phyloP scores from a whole-genome alignment of 2,888 invertebrate species.

The Noctua pronuba region DNA sequence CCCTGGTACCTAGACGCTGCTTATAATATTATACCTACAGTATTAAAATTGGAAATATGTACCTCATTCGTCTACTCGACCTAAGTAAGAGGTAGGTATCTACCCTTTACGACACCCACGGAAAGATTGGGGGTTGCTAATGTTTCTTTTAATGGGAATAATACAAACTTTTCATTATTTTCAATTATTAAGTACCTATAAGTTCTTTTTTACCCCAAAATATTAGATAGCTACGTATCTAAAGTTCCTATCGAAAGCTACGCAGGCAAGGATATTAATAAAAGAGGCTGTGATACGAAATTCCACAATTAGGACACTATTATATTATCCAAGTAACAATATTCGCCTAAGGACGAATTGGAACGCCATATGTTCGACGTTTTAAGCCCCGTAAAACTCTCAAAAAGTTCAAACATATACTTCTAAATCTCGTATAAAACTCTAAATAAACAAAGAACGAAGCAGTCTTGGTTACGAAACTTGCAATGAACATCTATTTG shows the following conservation, averaged over 20 bases:
- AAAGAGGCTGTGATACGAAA: background rate
- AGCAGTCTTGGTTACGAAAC: conserved; percentile 42
- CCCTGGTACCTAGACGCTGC: background rate
- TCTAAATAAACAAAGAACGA: conserved; percentile 39
- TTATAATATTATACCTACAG: background rate
- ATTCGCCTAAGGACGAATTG: background rate
- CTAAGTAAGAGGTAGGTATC: background rate
- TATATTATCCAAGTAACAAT: background rate
- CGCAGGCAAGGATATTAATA: background rate
- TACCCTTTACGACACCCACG: background rate
- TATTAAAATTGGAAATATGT: background rate
- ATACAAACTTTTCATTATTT: background rate
- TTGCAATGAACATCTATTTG: conserved; percentile 40
- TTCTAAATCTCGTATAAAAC: conserved; percentile 1
- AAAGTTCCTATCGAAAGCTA: background rate
- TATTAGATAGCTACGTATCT: background rate
- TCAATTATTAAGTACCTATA: background rate
- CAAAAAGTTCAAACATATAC: conserved; percentile 16
- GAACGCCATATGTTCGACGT: background rate
- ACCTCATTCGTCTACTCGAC: background rate
- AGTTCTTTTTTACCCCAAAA: background rate
- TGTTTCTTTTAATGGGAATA: background rate
- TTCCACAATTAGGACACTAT: background rate
- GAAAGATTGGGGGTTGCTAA: background rate
- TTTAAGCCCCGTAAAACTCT: background rate